Base-by-base conservation (phyloP, 2,797 vertebrate species). In the Meriones psammophilus region DNA sequence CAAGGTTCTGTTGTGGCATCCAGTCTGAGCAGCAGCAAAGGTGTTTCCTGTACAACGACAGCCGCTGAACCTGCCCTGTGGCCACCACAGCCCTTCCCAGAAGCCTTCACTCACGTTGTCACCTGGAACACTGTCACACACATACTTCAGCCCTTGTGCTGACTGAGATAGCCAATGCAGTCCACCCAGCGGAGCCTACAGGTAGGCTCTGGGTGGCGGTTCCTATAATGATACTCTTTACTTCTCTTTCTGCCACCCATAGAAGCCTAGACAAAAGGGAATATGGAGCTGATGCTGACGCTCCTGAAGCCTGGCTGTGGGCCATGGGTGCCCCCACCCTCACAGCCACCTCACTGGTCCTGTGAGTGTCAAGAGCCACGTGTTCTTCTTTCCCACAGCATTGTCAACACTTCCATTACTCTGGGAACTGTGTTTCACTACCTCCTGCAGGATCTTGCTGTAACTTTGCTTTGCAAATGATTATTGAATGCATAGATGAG, bases 31-130 rank as follows among this genome's bases (percentile, higher is more conserved):
- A 50, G 81, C 66, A 7, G 89, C 94, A 90, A 95, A 97, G 96
- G 76, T 94, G 96, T 96, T 97, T 97, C 96, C 97, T 97, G 96
- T 93, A 58, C 69, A 77, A 28, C 96, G 6, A 0, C 64, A 68
- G 80, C 80, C 17, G 26, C 85, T 22, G 36, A 93, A 78, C n/a
- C 60, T 14, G 71, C 54, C 69, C 73, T 0, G 56, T 39, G 74
- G 95, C 50, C 69, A 74, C 95, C 87, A 0, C 94, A 97, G 56
- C 71, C 69, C 83, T 92, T 93, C 89, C 88, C 95, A 92, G 91
- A 71, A 91, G 91, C 66, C 91, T 71, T 81, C 0, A 7, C 84
- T 71, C n/a, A 60, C 58, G 42, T 24, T 7, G 77, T 88, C 46
- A 1, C 87, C 88, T 8, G 39, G 58, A 64, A 85, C 68, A 9